Base-by-base conservation (phyloP, 2,888 invertebrate genomes). In the Drosophila nr. fundita region DNA sequence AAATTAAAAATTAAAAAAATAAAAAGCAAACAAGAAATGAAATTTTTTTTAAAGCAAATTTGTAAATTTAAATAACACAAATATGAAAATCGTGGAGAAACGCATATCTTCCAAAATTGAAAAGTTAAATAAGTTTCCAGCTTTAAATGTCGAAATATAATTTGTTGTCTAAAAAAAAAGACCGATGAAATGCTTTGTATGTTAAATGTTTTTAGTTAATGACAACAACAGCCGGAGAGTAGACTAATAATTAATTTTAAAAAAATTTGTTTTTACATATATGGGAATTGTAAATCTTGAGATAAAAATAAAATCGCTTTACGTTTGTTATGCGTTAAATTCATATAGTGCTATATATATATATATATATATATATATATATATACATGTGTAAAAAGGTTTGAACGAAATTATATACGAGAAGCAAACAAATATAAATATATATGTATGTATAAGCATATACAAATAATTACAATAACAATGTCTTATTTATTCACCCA, bases 371-470 rank as follows among this genome's bases (percentile, higher is more conserved):
- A 61, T 15, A 45, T 21, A 62, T 1, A 24, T 42, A 30, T 53
- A 53, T 34, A 63, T 65, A 72, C 57, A 73, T 73, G 61, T 78
- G 77, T 72, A 78, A 76, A 80, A 80, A 80, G 54, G 60, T 62
- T 76, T 78, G 54, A 75, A 68, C 61, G 58, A 71, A 74, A 63
- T 61, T 64, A 75, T 72, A 72, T 53, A 57, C 30, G 42, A 57
- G 42, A 57, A 42, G 57, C 57, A 42, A 34, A 64, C 27, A 64
- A 42, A 58, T 64, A 64, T 54, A 62, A 30, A 40, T 38, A 54
- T 61, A 71, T 63, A 63, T 57, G 50, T 72, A 78, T 73, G 78
- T 49, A 77, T 57, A 62, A 61, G 63, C 48, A 65, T 62, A 76
- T 57, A 75, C 50, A 65, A 69, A 40, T 55, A 42, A 58, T 30